Evolutionary conservation across 2,113 vertebrate genomes (phyloP), one percentile per base, ranked within the genome.

Genomic region (Hemichromis elongatus): DNA sequence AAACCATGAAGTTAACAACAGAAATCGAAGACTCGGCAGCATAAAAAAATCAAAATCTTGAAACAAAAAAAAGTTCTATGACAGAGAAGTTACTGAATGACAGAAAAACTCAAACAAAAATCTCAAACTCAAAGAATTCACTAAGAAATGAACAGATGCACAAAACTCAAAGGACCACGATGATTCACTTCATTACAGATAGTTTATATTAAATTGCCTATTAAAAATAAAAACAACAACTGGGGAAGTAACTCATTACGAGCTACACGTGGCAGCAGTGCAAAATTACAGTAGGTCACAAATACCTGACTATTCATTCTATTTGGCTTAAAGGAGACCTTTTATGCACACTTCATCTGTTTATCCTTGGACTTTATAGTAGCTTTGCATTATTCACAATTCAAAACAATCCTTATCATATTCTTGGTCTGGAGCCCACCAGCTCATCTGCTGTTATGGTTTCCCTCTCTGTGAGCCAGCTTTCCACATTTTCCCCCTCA

Each of bases 131-230:
- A 16, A 68, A 42, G n/a, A 42, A 42, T 42, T 42, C 12, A 42
- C 35, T 24, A 24, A 42, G 63, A 42, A 42, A 68, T 42, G n/a
- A 24, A 42, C 63, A 68, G 37, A 42, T 68, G 61, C 19, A 42
- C 19, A 68, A 40, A 68, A 68, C 35, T 40, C 4, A 11, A 10
- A 37, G 33, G 19, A 0, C 33, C 59, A 63, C 2, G 35, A 68
- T 24, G 7, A n/a, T 0, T 42, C 35, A 68, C 35, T 68, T 42
- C 0, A 0, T 68, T 24, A 68, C n/a, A 68, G 63, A 68, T 68
- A 37, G 35, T 68, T 68, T 68, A 68, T 68, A 42, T 68, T 16
- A 42, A 9, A 42, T 16, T 42, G 11, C 37, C 37, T 11, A 42
- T 42, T 37, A 33, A 37, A 63, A 63, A 63, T 63, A 37, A 66